Conservation (phyloP, 2,797 vertebrate species). For the Poecilia velifera region DNA sequence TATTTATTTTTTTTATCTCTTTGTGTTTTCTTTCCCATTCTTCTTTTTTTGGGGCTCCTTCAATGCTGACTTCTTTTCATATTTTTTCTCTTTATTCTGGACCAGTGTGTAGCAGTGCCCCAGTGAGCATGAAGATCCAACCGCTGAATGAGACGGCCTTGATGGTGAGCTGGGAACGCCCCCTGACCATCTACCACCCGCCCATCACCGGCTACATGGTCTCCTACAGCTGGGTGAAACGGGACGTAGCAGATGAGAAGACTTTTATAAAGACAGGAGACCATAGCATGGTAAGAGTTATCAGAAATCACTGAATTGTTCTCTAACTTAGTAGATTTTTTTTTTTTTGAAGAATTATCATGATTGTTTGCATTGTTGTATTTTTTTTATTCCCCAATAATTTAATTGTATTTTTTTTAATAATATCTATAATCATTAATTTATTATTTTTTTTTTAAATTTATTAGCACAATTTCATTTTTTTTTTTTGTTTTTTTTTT, state of each 20-base stretch:
- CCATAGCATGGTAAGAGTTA: slow-evolving; percentile 89
- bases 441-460: neutral
- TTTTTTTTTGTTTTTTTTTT: neutral
- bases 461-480: neutral
- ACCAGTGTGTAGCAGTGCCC: slow-evolving; percentile 94
- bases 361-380: neutral
- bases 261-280: slow-evolving; percentile 94
- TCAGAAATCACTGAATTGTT: neutral
- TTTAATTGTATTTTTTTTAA: neutral
- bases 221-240: slow-evolving; percentile 98
- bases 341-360: neutral
- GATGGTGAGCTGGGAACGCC: slow-evolving; percentile 94
- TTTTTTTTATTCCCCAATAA: neutral
- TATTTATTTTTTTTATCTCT: neutral
- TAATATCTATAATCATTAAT: neutral
- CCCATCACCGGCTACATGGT: slow-evolving; percentile 96
- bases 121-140: slow-evolving; percentile 94
- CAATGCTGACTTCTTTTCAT: slow-evolving; percentile 16
- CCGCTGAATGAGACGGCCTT: slow-evolving; percentile 91
- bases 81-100: neutral
- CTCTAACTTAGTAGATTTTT: neutral
- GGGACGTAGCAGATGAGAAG: slow-evolving; percentile 92
- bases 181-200: slow-evolving; percentile 91
- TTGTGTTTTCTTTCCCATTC: neutral
- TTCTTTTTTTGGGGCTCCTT: neutral